Evolutionary conservation across 2,113 vertebrate species (phyloP).

Genomic region (Elaphurus davidianus): DNA sequence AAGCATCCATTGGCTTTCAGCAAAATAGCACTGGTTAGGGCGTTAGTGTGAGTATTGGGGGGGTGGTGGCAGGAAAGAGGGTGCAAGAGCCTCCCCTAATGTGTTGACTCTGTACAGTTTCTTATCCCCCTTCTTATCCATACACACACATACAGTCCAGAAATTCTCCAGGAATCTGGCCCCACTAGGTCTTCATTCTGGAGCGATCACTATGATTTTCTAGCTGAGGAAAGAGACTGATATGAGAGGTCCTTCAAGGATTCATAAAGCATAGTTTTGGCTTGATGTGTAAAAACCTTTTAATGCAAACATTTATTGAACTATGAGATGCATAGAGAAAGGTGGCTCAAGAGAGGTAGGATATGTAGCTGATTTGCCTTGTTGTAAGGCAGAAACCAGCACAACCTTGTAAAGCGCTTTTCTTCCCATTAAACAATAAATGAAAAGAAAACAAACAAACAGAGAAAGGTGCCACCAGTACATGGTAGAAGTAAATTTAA

Average conservation of each 20-base stretch:
- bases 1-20: constrained; percentile 11
- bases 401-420: neutral
- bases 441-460: neutral
- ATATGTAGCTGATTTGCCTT: neutral
- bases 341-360: neutral
- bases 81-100: neutral
- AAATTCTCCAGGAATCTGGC: neutral
- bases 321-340: neutral
- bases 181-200: neutral
- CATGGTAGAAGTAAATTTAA: neutral
- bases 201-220: neutral
- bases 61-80: neutral
- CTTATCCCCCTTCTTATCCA: neutral
- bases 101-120: neutral
- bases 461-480: neutral
- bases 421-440: neutral
- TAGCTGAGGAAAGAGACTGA: neutral
- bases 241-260: neutral
- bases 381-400: neutral
- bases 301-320: neutral
- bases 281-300: neutral
- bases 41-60: neutral
- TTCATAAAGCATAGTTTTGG: neutral
- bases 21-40: neutral
- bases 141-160: neutral